Conservation (phyloP, 2,113 vertebrate species). For the Donacobius atricapilla region DNA sequence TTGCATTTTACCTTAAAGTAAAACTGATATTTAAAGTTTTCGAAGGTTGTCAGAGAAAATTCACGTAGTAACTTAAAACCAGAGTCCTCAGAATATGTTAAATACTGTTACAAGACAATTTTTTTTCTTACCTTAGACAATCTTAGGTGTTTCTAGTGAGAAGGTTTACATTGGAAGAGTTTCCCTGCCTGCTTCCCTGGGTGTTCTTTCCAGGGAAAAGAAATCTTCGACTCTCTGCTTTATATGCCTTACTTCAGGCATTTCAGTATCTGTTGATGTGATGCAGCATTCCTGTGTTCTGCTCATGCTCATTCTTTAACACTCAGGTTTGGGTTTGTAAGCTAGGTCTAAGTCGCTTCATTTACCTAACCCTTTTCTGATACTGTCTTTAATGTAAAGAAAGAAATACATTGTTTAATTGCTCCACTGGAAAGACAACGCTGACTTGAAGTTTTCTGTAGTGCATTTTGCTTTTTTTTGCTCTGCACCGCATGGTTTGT, state of each 20-base stretch:
- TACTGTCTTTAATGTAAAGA: neutral
- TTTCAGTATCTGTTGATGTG: neutral
- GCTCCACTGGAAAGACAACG: neutral
- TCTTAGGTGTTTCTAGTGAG: neutral
- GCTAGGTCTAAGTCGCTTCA: neutral
- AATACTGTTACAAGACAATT: neutral
- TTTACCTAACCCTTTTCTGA: neutral
- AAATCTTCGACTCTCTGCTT: neutral
- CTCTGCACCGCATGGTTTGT: neutral
- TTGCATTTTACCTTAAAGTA: neutral
- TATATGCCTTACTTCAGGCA: rapidly evolving
- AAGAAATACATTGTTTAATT: neutral
- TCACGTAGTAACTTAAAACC: neutral
- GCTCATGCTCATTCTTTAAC: rapidly evolving
- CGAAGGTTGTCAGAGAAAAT: neutral
- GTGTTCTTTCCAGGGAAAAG: neutral
- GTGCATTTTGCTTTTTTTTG: neutral
- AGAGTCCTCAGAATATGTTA: neutral
- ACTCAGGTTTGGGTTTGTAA: neutral
- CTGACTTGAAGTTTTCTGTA: neutral
- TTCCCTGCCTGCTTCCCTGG: neutral
- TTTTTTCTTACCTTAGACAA: neutral
- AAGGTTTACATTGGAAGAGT: neutral
- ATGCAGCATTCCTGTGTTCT: neutral
- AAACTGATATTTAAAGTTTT: too few relatives aligned